Evolutionary conservation across 2,113 vertebrate species (phyloP).

Genomic region (Otis tarda): DNA sequence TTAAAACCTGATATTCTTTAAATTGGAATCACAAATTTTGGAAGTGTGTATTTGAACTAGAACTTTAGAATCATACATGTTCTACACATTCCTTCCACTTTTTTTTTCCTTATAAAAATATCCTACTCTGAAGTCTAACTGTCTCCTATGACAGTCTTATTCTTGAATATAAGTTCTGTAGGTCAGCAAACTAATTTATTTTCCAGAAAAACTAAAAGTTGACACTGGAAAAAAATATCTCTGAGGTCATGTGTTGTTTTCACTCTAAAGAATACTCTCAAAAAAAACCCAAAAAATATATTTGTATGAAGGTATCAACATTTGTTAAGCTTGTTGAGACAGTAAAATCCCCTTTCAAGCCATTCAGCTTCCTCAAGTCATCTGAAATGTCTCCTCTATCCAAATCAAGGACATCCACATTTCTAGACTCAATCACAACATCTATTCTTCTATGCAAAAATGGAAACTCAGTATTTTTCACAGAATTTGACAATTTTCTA

Average conservation of each 20-base stretch:
- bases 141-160: neutral
- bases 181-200: neutral
- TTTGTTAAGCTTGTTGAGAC: neutral
- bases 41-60: neutral
- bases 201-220: neutral
- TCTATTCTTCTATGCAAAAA: neutral
- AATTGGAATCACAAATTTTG: neutral
- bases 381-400: neutral
- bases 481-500: neutral
- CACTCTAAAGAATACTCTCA: neutral
- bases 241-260: neutral
- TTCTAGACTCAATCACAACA: neutral
- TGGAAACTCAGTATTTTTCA: neutral
- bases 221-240: neutral
- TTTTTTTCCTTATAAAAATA: neutral
- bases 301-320: neutral
- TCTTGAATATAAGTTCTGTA: neutral
- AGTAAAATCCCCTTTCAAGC: neutral
- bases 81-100: neutral
- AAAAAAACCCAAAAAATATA: neutral
- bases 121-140: neutral
- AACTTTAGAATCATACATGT: neutral
- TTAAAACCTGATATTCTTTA: neutral
- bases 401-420: neutral
- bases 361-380: neutral